Percentiles rank a stretch among this genome's conserved stretches.
Evolutionary conservation across 2,113 vertebrate genomes (phyloP).

Genomic region (Clarias macrocephalus): DNA sequence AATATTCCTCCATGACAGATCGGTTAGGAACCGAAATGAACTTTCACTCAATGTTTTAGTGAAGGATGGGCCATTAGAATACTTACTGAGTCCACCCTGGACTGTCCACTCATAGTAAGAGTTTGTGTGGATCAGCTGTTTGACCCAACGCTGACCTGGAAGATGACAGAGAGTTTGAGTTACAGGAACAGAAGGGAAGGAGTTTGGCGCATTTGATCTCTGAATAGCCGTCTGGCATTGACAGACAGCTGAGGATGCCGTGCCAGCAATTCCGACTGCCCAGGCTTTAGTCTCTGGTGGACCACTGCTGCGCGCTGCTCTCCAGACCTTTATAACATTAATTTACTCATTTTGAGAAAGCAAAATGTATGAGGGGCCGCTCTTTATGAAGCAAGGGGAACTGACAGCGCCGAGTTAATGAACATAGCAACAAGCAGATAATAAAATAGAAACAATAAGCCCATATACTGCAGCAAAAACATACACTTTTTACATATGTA

Average conservation of each 20-base stretch:
- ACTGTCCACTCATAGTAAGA: not conserved
- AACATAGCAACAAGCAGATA: too few species aligned
- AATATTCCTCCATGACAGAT: conserved; percentile 1
- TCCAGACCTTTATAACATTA: not conserved
- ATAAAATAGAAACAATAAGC: not conserved
- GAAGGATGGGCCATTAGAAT: not conserved
- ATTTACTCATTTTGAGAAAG: conserved; percentile 15
- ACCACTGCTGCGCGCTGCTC: conserved; percentile 7
- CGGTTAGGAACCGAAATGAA: not conserved
- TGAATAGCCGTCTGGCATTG: conserved; percentile 21
- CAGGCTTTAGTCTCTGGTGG: conserved; percentile 16
- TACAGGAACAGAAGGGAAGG: conserved; percentile 15
- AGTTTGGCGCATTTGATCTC: not conserved
- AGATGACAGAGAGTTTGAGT: conserved; percentile 25
- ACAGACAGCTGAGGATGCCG: conserved; percentile 7
- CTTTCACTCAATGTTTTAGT: not conserved
- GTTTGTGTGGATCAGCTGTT: not conserved
- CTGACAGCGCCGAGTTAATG: not conserved
- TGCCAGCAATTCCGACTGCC: conserved; percentile 6
- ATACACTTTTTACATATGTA: not conserved
- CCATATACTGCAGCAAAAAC: not conserved
- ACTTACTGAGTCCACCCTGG: not conserved
- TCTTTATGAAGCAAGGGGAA: not conserved
- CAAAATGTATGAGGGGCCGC: not conserved
- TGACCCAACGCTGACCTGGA: not conserved